Evolutionary conservation across 2,113 vertebrate genomes (phyloP).

Genomic region (Nyctibius bracteatus): DNA sequence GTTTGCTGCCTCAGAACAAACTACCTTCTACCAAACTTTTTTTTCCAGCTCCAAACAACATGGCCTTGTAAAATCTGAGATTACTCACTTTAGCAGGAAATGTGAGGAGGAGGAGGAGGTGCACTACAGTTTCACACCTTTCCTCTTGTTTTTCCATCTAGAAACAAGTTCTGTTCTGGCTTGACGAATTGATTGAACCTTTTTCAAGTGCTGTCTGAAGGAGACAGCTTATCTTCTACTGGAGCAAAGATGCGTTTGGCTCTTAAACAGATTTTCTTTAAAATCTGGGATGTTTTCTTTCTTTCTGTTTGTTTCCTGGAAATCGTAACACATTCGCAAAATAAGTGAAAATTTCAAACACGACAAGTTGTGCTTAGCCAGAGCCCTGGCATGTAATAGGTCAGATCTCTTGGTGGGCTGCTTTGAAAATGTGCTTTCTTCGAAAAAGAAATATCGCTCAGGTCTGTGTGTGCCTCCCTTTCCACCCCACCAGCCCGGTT

Average conservation of each 20-base stretch:
- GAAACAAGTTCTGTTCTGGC: conserved; percentile 35
- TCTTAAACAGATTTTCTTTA: neutral
- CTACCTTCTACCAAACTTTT: conserved; percentile 3
- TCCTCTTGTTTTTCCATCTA: conserved; percentile 42
- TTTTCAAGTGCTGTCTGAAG: conserved; percentile 27
- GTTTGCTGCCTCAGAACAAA: neutral
- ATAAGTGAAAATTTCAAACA: neutral
- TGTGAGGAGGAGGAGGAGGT: conserved; percentile 47
- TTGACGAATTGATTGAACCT: conserved; percentile 18
- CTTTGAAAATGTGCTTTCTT: conserved; percentile 2
- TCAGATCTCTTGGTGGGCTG: neutral
- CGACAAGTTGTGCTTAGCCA: neutral
- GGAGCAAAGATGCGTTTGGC: neutral
- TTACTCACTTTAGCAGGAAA: conserved; percentile 54
- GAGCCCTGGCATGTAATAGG: neutral
- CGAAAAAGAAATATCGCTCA: neutral
- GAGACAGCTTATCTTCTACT: conserved; percentile 22
- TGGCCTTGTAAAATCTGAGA: conserved; percentile 28
- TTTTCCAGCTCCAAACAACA: neutral
- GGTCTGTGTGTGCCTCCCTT: neutral
- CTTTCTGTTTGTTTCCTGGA: conserved; percentile 12
- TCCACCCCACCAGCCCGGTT: neutral
- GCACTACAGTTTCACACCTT: conserved; percentile 35
- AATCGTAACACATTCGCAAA: neutral
- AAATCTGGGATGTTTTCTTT: neutral